phyloP scores from a whole-genome alignment of 2,113 vertebrate species.

The Isichthys henryi region DNA sequence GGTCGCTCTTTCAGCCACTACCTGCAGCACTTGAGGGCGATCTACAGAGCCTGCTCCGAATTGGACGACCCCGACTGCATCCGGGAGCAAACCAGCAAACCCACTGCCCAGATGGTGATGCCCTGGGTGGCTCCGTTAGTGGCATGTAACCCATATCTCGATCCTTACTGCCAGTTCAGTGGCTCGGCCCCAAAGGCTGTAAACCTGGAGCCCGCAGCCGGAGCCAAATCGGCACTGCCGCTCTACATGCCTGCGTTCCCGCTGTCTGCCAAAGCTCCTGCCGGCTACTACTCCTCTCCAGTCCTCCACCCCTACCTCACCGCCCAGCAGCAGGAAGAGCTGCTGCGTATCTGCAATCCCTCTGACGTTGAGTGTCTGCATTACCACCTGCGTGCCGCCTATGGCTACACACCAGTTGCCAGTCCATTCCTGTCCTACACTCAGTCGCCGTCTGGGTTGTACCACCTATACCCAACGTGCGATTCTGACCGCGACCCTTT shows the following conservation, averaged over 20 bases:
- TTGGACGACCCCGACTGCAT: conserved; percentile 67
- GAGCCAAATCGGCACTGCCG: conserved; percentile 36
- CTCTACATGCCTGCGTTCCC: conserved; percentile 49
- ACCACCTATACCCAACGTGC: conserved; percentile 54
- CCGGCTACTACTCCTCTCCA: conserved; percentile 52
- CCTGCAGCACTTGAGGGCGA: conserved; percentile 58
- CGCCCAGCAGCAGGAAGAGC: conserved; percentile 50
- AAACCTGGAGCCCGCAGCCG: conserved; percentile 31
- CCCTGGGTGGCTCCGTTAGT: conserved; percentile 49
- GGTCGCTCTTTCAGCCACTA: conserved; percentile 56
- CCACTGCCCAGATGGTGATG: conserved; percentile 56
- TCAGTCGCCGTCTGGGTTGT: conserved; percentile 50
- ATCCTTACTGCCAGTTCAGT: conserved; percentile 58
- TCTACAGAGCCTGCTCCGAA: conserved; percentile 62
- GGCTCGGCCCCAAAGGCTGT: conserved; percentile 26
- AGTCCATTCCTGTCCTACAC: background rate
- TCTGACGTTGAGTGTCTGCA: conserved; percentile 64
- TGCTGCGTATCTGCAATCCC: conserved; percentile 62
- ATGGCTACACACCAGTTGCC: conserved; percentile 54
- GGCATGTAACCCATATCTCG: conserved; percentile 61
- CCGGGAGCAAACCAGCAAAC: conserved; percentile 61
- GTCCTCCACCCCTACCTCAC: conserved; percentile 57
- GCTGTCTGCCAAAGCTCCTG: conserved; percentile 39
- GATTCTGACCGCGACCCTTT: conserved; percentile 57
- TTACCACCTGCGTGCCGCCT: conserved; percentile 63